phyloP scores from a whole-genome alignment of 2,113 vertebrate genomes.

The Calonectris borealis region DNA sequence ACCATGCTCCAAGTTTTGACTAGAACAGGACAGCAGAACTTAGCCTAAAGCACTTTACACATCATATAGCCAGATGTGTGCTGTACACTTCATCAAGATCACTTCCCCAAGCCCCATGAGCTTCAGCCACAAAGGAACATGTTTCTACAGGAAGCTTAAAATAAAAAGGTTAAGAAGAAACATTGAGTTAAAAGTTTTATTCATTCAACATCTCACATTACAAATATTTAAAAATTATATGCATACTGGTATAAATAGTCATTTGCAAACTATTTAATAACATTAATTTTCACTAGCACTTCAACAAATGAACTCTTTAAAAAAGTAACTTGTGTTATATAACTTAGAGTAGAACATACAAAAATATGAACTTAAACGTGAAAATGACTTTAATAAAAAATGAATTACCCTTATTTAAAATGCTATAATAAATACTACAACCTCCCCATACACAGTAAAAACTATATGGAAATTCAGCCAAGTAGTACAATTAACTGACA shows the following conservation, averaged over 20 bases:
- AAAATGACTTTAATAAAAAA: constrained; percentile 99
- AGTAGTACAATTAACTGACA: constrained; percentile 99
- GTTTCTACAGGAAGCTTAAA: background rate
- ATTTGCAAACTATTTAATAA: constrained; percentile 99
- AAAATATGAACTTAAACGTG: constrained; percentile 99
- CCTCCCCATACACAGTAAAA: constrained; percentile 99
- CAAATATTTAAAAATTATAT: constrained; percentile 99
- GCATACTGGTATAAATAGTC: constrained; percentile 99
- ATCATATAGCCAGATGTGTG: background rate
- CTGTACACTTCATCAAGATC: background rate
- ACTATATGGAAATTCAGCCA: constrained; percentile 99
- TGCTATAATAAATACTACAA: constrained; percentile 99
- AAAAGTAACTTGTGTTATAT: constrained; percentile 98
- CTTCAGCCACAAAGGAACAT: background rate
- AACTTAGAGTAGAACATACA: constrained; percentile 99
- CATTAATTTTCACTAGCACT: constrained; percentile 99
- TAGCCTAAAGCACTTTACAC: background rate
- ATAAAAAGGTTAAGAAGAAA: constrained; percentile 42
- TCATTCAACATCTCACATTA: constrained; percentile 99
- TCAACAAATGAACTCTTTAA: constrained; percentile 99
- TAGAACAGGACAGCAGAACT: background rate
- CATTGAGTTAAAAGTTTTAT: constrained; percentile 97
- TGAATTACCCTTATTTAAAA: constrained; percentile 99
- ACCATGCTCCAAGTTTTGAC: background rate
- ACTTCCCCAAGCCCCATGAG: background rate